Evolutionary conservation across 2,888 invertebrate genomes (phyloP).

Genomic region (Caenorhabditis sinica): DNA sequence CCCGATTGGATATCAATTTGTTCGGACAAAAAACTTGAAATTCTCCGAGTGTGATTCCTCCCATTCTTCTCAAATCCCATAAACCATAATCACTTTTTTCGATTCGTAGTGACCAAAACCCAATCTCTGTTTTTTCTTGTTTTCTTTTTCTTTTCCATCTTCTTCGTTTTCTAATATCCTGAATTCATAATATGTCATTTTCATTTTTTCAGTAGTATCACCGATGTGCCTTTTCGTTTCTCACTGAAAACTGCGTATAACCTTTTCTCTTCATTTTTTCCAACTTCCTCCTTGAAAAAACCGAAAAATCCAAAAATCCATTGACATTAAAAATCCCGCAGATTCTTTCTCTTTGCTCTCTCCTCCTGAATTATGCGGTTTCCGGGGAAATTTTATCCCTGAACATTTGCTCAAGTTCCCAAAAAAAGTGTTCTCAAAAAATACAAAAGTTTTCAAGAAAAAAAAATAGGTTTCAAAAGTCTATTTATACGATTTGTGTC

Average conservation of each 20-base stretch:
- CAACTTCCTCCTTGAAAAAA: conserved; percentile 1
- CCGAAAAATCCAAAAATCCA: conserved; percentile 8
- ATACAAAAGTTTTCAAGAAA: neutral
- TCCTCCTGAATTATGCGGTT: conserved; percentile 24
- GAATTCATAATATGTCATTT: neutral
- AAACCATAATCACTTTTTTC: conserved; percentile 49
- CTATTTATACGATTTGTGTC: neutral
- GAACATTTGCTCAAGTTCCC: conserved; percentile 27
- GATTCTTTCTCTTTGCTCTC: conserved; percentile 39
- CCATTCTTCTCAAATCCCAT: neutral
- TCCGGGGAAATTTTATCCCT: neutral
- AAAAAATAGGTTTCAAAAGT: conserved; percentile 2
- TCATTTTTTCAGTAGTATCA: conserved; percentile 46
- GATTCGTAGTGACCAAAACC: conserved; percentile 58
- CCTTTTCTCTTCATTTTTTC: conserved; percentile 4
- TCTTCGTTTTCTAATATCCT: neutral
- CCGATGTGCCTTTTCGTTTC: conserved; percentile 52
- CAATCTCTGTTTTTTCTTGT: neutral
- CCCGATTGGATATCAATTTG: conserved; percentile 99
- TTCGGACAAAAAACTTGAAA: conserved; percentile 97
- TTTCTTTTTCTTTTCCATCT: conserved; percentile 13
- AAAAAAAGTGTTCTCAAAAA: conserved; percentile 14
- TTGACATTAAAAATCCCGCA: conserved; percentile 32
- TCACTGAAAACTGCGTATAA: conserved; percentile 52
- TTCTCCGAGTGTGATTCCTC: conserved; percentile 91